A percentile compares a stretch with the other conserved stretches of the same genome.
phyloP scores from a whole-genome alignment of 2,888 invertebrate species.

The Eremobia ochroleuca region DNA sequence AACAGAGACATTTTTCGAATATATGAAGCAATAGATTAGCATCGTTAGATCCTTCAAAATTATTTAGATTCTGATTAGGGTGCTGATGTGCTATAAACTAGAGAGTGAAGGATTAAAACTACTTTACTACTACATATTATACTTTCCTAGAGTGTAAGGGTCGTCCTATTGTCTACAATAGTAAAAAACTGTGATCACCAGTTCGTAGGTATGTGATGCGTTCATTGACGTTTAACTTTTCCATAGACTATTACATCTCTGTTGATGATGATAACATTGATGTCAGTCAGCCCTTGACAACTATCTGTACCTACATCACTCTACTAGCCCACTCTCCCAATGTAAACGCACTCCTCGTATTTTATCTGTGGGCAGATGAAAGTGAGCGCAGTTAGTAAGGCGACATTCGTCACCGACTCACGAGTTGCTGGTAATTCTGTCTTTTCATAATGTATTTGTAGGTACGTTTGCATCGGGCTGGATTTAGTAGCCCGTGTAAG shows the following conservation, averaged over 20 bases:
- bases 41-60: no score
- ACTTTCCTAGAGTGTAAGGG: no score
- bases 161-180: background rate
- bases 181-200: background rate
- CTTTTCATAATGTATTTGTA: slow-evolving; percentile 37
- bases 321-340: slow-evolving; percentile 19
- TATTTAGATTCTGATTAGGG: no score
- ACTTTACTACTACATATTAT: no score
- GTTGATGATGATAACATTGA: no score
- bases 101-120: background rate
- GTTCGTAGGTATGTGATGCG: background rate
- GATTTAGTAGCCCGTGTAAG: slow-evolving; percentile 7
- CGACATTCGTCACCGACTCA: slow-evolving; percentile 42
- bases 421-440: slow-evolving; percentile 37
- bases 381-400: slow-evolving; percentile 44
- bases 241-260: no score
- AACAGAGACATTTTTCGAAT: no score
- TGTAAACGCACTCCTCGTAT: slow-evolving; percentile 34
- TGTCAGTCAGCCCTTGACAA: no score
- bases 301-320: no score
- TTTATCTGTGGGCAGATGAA: slow-evolving; percentile 54
- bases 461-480: background rate
- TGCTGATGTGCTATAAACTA: background rate
- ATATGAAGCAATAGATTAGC: no score
- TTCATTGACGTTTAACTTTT: background rate